A percentile compares a stretch with the other conserved stretches of the same genome.
phyloP scores from a whole-genome alignment of 2,113 vertebrate genomes.

The Stigmatopora nigra region DNA sequence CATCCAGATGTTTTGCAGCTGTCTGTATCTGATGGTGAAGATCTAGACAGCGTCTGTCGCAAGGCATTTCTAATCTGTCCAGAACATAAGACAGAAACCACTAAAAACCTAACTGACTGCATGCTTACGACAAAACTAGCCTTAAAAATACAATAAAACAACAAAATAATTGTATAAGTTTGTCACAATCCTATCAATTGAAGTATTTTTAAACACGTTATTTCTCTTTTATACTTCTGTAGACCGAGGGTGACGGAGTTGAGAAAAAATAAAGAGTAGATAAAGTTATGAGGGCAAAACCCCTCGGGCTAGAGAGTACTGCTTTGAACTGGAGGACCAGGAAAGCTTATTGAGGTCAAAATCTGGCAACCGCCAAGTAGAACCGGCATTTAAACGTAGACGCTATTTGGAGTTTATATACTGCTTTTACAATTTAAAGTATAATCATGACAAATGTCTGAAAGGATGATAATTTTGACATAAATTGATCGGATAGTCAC shows the following conservation, averaged over 20 bases:
- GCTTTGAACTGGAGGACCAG: constrained; percentile 64
- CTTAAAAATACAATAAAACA: constrained; percentile 22
- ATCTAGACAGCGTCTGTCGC: constrained; percentile 80
- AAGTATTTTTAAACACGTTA: constrained; percentile 4
- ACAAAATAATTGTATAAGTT: constrained; percentile 6
- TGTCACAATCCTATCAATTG: neutral
- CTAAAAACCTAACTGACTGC: constrained; percentile 47
- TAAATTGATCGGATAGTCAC: no score
- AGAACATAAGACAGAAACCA: constrained; percentile 76
- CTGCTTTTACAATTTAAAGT: no score
- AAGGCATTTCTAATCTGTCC: constrained; percentile 74
- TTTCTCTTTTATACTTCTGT: constrained; percentile 8
- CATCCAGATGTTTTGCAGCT: constrained; percentile 83
- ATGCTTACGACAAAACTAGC: constrained; percentile 21
- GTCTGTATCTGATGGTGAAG: constrained; percentile 72
- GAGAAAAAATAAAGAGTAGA: constrained; percentile 65
- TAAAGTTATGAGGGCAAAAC: constrained; percentile 82
- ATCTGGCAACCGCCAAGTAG: constrained; percentile 39
- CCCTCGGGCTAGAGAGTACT: constrained; percentile 72
- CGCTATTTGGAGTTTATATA: neutral
- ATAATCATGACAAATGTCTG: no score
- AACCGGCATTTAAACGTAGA: constrained; percentile 14
- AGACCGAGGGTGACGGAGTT: neutral
- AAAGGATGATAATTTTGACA: no score
- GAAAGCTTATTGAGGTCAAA: constrained; percentile 57